Evolutionary conservation across 2,888 invertebrate genomes (phyloP).

Genomic region (Iselma pallidipennis): DNA sequence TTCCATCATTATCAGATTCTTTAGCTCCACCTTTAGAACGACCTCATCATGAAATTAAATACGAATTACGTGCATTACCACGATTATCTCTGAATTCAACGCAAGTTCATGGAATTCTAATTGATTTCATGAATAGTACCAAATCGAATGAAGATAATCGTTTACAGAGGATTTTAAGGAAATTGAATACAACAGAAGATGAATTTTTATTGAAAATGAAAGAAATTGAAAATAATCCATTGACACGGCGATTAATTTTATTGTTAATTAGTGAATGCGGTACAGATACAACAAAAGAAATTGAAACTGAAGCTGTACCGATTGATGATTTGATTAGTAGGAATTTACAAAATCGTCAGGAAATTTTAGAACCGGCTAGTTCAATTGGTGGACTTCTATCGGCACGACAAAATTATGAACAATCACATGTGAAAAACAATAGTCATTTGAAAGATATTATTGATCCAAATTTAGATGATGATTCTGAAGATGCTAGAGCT

Average conservation of each 20-base stretch:
- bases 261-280: slow-evolving; percentile 77
- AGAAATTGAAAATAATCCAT: slow-evolving; percentile 76
- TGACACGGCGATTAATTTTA: slow-evolving; percentile 73
- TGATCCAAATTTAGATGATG: slow-evolving; percentile 43
- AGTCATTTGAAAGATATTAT: slow-evolving; percentile 33
- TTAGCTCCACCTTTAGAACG: slow-evolving; percentile 10
- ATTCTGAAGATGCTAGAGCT: slow-evolving; percentile 74
- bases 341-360: slow-evolving; percentile 30
- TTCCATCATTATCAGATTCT: neutral
- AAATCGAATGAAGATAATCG: slow-evolving; percentile 69
- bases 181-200: slow-evolving; percentile 73
- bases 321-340: slow-evolving; percentile 20
- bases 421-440: neutral
- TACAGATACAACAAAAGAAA: slow-evolving; percentile 56
- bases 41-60: slow-evolving; percentile 48
- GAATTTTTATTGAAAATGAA: slow-evolving; percentile 81
- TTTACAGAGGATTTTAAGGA: slow-evolving; percentile 76
- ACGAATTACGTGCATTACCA: slow-evolving; percentile 54
- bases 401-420: neutral
- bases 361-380: slow-evolving; percentile 28
- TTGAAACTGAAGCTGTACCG: slow-evolving; percentile 31
- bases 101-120: slow-evolving; percentile 50
- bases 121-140: slow-evolving; percentile 62
- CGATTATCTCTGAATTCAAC: slow-evolving; percentile 47
- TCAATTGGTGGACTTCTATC: slow-evolving; percentile 5